Conservation (phyloP, 2,888 invertebrate genomes). For the Hetaerina titia region DNA sequence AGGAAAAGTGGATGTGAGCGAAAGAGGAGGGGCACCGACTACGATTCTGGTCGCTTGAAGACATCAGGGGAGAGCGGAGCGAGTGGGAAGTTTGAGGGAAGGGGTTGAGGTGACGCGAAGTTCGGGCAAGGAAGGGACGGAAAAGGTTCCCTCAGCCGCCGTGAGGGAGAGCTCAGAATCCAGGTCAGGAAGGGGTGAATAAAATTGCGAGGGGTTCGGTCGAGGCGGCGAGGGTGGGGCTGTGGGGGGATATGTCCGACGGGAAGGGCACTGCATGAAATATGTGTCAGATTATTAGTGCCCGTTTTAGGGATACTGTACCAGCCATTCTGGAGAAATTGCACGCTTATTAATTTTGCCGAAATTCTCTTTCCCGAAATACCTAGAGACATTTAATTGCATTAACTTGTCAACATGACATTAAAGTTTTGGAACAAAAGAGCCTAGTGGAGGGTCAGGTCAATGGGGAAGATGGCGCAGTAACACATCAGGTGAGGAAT, state of each 20-base stretch:
- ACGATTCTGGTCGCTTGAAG: slow-evolving; percentile 7
- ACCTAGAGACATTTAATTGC: background rate
- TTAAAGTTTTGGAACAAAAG: background rate
- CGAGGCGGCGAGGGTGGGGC: background rate
- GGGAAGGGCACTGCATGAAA: slow-evolving; percentile 15
- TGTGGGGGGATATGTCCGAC: background rate
- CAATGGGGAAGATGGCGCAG: background rate
- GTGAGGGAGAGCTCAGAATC: slow-evolving; percentile 30
- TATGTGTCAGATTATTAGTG: slow-evolving; percentile 49
- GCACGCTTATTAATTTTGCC: slow-evolving; percentile 42
- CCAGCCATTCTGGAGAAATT: background rate
- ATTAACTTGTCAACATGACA: background rate
- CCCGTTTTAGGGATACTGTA: background rate
- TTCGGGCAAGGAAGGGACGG: background rate
- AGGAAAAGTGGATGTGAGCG: background rate
- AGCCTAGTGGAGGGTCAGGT: background rate
- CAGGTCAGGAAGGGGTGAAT: background rate
- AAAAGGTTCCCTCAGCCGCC: background rate
- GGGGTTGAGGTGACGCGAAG: background rate
- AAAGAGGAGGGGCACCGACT: background rate
- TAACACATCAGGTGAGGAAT: background rate
- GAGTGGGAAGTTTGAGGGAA: background rate
- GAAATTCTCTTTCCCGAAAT: background rate
- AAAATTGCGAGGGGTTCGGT: background rate
- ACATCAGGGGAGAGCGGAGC: background rate